phyloP scores from a whole-genome alignment of 2,888 invertebrate species.

The Pristionchus maxplancki region DNA sequence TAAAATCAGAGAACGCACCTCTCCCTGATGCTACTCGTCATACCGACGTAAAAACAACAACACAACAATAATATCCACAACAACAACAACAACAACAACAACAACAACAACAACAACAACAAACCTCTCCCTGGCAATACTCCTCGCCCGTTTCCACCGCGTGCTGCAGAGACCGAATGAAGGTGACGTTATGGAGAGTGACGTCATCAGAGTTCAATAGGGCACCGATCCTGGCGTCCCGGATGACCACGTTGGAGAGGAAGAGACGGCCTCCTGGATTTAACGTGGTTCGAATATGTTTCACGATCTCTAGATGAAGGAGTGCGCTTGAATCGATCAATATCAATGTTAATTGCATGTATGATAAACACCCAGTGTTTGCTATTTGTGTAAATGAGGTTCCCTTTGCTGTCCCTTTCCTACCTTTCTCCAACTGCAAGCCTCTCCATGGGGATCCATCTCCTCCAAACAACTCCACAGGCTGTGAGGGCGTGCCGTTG shows the following conservation, averaged over 20 bases:
- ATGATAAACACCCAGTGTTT: too few species aligned
- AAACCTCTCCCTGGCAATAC: constrained; percentile 18
- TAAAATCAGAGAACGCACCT: not conserved
- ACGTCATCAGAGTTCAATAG: constrained; percentile 43
- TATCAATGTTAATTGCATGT: too few species aligned
- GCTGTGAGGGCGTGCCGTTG: constrained; percentile 40
- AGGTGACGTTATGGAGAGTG: constrained; percentile 42
- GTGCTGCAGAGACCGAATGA: constrained; percentile 36
- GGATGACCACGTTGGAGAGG: constrained; percentile 46
- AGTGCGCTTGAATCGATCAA: too few species aligned
- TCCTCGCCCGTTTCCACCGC: not conserved
- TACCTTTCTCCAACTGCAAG: constrained; percentile 43
- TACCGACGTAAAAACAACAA: too few species aligned
- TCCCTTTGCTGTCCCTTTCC: too few species aligned
- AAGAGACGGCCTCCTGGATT: constrained; percentile 47
- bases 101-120: not conserved
- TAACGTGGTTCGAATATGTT: too few species aligned
- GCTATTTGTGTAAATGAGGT: too few species aligned
- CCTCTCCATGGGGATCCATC: constrained; percentile 46
- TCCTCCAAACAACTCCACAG: constrained; percentile 48
- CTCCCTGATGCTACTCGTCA: not conserved
- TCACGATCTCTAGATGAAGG: too few species aligned
- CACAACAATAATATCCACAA: too few species aligned
- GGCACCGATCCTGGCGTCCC: constrained; percentile 10
- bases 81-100: too few species aligned